phyloP scores from a whole-genome alignment of 2,113 vertebrate species.

The Bubo scandiacus region DNA sequence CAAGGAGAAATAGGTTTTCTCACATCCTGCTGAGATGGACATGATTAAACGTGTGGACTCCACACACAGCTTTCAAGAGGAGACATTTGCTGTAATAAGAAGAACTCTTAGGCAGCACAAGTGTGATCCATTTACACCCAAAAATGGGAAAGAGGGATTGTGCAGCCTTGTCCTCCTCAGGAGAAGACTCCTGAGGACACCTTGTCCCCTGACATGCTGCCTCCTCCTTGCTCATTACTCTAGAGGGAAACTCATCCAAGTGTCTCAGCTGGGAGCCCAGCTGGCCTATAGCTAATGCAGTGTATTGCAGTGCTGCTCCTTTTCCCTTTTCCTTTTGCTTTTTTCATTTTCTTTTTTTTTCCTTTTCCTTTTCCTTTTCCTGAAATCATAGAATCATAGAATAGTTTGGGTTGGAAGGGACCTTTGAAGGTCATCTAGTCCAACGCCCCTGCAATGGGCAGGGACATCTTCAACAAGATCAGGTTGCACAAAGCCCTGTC shows the following conservation, averaged over 20 bases:
- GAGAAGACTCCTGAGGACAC: not conserved
- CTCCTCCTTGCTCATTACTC: not conserved
- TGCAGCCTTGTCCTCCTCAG: not conserved
- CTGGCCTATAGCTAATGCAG: not conserved
- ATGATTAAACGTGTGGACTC: not conserved
- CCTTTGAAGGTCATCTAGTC: not conserved
- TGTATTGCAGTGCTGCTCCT: not conserved
- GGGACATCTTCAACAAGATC: not conserved
- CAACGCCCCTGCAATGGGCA: not conserved
- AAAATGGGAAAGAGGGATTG: not conserved
- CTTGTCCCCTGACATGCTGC: not conserved
- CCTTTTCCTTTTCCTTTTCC: not conserved
- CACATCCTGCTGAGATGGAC: not conserved
- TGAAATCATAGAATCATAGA: not conserved
- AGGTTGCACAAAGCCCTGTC: not conserved
- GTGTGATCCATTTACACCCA: not conserved
- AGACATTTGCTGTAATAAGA: not conserved
- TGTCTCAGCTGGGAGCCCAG: not conserved
- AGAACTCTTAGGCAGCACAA: not conserved
- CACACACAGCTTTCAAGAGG: not conserved
- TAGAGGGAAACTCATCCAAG: not conserved
- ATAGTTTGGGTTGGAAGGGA: not conserved
- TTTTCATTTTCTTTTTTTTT: not conserved
- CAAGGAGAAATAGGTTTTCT: slow-evolving; percentile 6
- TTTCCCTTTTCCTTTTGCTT: not conserved